Percentiles rank a stretch among this genome's conserved stretches.
These are phyloP conservation scores for Drosophila setosimentum DNA, from an alignment of 2,888 invertebrate genomes.

Conservation along the genomic window DNA sequence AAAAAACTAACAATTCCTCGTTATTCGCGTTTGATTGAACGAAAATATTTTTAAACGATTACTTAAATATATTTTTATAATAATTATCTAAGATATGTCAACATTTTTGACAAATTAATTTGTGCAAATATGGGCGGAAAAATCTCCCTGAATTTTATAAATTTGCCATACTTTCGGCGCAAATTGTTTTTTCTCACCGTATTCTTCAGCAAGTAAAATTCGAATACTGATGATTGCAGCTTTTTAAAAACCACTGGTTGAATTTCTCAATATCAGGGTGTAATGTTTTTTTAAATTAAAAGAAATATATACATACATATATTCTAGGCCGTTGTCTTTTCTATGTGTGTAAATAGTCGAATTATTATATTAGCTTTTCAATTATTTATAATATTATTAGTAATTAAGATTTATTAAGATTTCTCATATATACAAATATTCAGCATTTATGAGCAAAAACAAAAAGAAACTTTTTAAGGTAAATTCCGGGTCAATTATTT, in stretches of 20 bases:
- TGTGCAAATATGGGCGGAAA: background rate
- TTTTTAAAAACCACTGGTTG: background rate
- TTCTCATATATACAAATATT: too few species aligned
- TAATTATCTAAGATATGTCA: background rate
- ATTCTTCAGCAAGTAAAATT: background rate
- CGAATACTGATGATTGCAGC: background rate
- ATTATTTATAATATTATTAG: background rate
- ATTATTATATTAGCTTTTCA: background rate
- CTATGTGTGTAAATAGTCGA: background rate
- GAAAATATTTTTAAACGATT: background rate
- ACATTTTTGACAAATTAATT: background rate
- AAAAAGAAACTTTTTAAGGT: too few species aligned
- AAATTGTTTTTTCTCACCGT: background rate
- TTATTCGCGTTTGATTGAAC: background rate
- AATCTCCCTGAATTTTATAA: background rate
- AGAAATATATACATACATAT: fast-evolving
- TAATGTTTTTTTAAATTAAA: background rate
- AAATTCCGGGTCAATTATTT: background rate
- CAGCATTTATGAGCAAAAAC: too few species aligned
- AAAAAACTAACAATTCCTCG: background rate
- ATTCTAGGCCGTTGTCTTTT: background rate
- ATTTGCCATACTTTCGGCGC: background rate
- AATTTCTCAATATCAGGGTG: fast-evolving
- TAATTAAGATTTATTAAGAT: background rate
- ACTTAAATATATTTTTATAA: background rate